phyloP scores from a whole-genome alignment of 2,797 vertebrate genomes.

The Chloroceryle amazona region DNA sequence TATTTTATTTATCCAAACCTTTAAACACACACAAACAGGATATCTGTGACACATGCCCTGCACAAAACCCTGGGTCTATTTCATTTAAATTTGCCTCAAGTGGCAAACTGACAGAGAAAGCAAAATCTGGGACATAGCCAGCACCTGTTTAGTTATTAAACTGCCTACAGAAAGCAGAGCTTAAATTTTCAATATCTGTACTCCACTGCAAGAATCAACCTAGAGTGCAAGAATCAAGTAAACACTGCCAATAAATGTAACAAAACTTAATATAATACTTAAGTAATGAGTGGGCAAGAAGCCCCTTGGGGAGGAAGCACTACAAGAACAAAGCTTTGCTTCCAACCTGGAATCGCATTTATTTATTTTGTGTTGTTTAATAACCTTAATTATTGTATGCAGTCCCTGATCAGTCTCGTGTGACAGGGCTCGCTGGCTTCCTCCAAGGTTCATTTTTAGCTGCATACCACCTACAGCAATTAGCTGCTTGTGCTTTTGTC shows the following conservation, averaged over 20 bases:
- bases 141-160: neutral
- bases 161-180: neutral
- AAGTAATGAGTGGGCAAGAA: slow-evolving; percentile 6
- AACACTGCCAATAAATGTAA: slow-evolving; percentile 2
- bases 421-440: neutral
- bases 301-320: neutral
- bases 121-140: neutral
- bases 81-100: neutral
- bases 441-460: neutral
- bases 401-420: slow-evolving; percentile 11
- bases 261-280: neutral
- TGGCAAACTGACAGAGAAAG: neutral
- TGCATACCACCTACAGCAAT: slow-evolving; percentile 71
- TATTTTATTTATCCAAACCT: neutral
- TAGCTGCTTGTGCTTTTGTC: slow-evolving; percentile 64
- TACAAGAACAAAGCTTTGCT: neutral
- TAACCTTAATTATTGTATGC: slow-evolving; percentile 40
- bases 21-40: neutral
- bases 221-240: neutral
- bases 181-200: neutral
- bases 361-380: slow-evolving; percentile 56
- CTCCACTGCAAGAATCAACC: neutral
- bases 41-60: neutral
- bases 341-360: neutral
- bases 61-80: neutral